Evolutionary conservation across 1,140 invertebrate species (phyloP).

Genomic region (Acromyrmex echinatior): DNA sequence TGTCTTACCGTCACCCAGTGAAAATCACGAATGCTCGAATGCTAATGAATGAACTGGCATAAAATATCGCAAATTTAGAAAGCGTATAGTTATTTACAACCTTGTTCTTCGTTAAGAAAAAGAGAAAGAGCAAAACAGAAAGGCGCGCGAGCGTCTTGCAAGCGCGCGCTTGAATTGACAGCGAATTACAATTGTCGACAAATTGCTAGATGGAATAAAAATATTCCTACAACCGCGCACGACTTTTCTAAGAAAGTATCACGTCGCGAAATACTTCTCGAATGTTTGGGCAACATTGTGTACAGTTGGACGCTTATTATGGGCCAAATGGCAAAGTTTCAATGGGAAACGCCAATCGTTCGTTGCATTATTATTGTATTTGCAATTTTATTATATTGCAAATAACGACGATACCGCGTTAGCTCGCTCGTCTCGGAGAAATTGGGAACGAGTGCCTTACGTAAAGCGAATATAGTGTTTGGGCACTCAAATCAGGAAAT

Average conservation of each 20-base stretch:
- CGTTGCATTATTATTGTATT: conserved; percentile 41
- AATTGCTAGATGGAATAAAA: conserved; percentile 17
- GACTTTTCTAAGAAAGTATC: conserved; percentile 44
- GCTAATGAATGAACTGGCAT: conserved; percentile 59
- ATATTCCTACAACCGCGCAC: neutral
- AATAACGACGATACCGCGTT: neutral
- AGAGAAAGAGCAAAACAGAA: conserved; percentile 6
- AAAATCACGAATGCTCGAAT: neutral
- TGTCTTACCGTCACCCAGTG: neutral
- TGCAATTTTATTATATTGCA: conserved; percentile 15
- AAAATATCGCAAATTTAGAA: conserved; percentile 70
- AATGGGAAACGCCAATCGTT: neutral
- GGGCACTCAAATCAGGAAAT: neutral
- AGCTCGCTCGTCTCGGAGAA: conserved; percentile 34
- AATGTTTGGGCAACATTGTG: neutral
- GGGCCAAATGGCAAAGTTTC: neutral
- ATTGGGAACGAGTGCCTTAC: conserved; percentile 44
- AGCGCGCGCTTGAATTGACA: conserved; percentile 36
- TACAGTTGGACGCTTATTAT: neutral
- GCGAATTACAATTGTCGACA: conserved; percentile 31
- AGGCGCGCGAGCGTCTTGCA: neutral
- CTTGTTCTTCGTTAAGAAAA: conserved; percentile 34
- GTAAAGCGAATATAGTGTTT: conserved; percentile 19
- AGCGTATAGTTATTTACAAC: conserved; percentile 69
- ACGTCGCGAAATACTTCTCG: neutral